Conservation (phyloP, 2,888 invertebrate species). For the Gymnoscelis rufifasciata region DNA sequence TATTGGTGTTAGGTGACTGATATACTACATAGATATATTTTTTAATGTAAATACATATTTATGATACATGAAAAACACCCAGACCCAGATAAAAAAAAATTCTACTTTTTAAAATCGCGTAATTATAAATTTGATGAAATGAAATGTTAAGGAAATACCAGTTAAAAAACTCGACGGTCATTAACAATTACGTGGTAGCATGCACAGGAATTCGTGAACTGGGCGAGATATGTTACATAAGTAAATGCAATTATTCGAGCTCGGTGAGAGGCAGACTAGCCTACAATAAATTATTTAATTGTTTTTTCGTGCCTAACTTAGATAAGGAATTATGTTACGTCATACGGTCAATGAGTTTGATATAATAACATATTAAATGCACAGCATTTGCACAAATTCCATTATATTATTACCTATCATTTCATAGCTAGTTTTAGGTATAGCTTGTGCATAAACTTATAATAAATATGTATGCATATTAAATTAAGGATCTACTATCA, state of each 20-base stretch:
- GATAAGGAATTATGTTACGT: slow-evolving; percentile 21
- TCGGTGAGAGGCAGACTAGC: slow-evolving; percentile 17
- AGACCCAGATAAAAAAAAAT: too few species aligned
- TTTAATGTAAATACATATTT: too few species aligned
- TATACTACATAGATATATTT: too few species aligned
- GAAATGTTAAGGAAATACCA: background rate
- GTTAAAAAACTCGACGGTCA: slow-evolving; percentile 1
- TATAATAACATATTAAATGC: background rate
- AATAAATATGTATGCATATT: too few species aligned
- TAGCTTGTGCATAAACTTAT: too few species aligned
- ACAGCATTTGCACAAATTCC: too few species aligned
- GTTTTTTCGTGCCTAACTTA: slow-evolving; percentile 22
- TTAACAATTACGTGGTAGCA: slow-evolving; percentile 9
- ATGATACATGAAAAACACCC: too few species aligned
- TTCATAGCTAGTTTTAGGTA: too few species aligned
- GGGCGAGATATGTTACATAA: slow-evolving; percentile 17
- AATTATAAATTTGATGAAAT: background rate
- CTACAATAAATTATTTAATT: slow-evolving; percentile 23
- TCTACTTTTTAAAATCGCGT: too few species aligned
- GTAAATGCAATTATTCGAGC: slow-evolving; percentile 13
- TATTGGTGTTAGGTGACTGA: too few species aligned
- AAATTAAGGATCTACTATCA: too few species aligned
- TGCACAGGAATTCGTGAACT: slow-evolving; percentile 19
- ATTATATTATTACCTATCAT: too few species aligned
- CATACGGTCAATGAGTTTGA: slow-evolving; percentile 4